phyloP scores from a whole-genome alignment of 2,113 vertebrate species.

The Callorhinus ursinus region DNA sequence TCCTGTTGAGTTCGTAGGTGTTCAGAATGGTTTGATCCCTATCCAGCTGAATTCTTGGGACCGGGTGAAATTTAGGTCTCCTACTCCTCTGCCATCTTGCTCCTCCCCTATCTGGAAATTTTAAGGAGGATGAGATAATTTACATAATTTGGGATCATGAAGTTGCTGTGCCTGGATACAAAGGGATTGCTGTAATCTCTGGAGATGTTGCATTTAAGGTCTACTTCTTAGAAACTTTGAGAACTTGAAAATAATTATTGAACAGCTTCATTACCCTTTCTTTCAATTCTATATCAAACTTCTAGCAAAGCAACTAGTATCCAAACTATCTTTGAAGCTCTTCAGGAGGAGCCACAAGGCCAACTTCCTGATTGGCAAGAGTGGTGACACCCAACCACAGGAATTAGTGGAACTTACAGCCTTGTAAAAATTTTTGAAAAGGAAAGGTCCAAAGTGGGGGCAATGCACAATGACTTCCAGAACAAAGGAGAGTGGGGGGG shows the following conservation, averaged over 20 bases:
- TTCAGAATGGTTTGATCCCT: no score
- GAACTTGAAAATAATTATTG: constrained; percentile 24
- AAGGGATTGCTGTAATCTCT: neutral
- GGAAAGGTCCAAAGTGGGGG: constrained; percentile 32
- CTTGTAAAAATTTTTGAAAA: constrained; percentile 56
- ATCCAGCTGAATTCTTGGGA: no score
- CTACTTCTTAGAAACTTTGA: neutral
- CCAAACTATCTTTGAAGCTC: neutral
- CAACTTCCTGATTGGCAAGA: neutral
- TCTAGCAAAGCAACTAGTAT: neutral
- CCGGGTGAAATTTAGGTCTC: no score
- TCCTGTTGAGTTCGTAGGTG: no score
- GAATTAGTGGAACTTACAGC: constrained; percentile 14
- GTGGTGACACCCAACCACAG: neutral
- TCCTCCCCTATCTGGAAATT: neutral
- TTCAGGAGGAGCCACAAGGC: neutral
- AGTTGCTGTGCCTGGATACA: neutral
- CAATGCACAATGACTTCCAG: constrained; percentile 63
- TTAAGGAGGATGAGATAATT: neutral
- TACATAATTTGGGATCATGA: neutral
- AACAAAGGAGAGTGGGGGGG: constrained; percentile 56
- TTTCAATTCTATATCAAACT: neutral
- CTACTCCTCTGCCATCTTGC: no score
- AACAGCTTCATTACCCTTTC: neutral
- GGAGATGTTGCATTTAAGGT: neutral